Conservation (phyloP, 1,140 invertebrate genomes). For the Anastatus disparis region DNA sequence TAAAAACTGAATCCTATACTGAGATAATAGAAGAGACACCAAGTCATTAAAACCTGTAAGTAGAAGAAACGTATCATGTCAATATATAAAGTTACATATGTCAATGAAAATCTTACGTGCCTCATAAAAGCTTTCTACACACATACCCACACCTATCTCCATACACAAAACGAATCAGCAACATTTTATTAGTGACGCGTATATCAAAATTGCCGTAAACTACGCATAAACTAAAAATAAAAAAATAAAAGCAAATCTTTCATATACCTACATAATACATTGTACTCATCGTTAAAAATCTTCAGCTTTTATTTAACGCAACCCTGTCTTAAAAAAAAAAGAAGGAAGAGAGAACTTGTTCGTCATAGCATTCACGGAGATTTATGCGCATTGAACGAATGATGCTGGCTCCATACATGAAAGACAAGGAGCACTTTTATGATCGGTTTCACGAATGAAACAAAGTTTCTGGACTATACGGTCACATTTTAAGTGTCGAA, state of each 20-base stretch:
- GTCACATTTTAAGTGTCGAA: background rate
- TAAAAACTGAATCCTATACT: background rate
- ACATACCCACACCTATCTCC: too few relatives aligned
- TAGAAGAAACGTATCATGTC: too few relatives aligned
- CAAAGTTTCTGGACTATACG: slow-evolving; percentile 25
- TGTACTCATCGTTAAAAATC: slow-evolving; percentile 54
- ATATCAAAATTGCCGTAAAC: slow-evolving; percentile 41
- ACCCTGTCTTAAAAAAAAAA: background rate
- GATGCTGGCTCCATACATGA: slow-evolving; percentile 44
- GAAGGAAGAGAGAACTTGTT: too few relatives aligned
- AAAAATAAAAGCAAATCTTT: too few relatives aligned
- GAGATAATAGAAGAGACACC: too few relatives aligned
- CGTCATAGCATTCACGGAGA: slow-evolving; percentile 45
- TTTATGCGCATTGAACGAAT: slow-evolving; percentile 50
- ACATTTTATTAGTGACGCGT: slow-evolving; percentile 61
- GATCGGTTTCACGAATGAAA: slow-evolving; percentile 53
- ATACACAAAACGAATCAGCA: slow-evolving; percentile 61
- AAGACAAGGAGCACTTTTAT: slow-evolving; percentile 58
- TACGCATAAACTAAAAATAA: background rate
- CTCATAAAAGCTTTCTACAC: slow-evolving; percentile 54
- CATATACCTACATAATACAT: too few relatives aligned
- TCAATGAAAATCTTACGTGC: slow-evolving; percentile 53
- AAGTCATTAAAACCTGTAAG: too few relatives aligned
- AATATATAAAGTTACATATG: too few relatives aligned
- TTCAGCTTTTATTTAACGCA: background rate